Conservation (phyloP, 92 coral and sea anemone species). For the Muricea muricata region DNA sequence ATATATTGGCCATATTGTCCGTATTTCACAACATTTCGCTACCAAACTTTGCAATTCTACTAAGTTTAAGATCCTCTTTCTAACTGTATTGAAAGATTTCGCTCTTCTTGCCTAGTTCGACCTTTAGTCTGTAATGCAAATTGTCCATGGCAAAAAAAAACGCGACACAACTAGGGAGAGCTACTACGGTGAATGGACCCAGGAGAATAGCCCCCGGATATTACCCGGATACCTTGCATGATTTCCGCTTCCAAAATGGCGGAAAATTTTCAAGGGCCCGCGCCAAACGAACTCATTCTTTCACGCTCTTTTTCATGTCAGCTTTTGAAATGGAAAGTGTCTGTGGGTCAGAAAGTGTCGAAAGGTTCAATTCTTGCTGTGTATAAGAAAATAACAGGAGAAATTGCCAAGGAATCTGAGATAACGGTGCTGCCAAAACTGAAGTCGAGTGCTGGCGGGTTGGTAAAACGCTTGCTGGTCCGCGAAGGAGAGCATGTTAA, state of each 20-base stretch:
- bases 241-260: constrained; percentile 93
- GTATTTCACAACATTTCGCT: too few species aligned
- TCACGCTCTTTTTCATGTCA: constrained; percentile 76
- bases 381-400: constrained; percentile 74
- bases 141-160: too few species aligned
- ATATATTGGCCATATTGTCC: too few species aligned
- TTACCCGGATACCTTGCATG: constrained; percentile 60
- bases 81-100: too few species aligned
- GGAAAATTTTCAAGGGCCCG: constrained; percentile 60
- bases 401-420: constrained; percentile 66
- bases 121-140: too few species aligned
- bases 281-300: constrained; percentile 77
- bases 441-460: constrained; percentile 79
- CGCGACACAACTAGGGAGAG: background rate
- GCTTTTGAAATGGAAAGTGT: constrained; percentile 89
- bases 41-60: too few species aligned
- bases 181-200: background rate
- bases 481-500: constrained; percentile 89
- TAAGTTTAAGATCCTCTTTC: too few species aligned
- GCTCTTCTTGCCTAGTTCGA: too few species aligned
- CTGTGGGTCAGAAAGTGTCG: constrained; percentile 78
- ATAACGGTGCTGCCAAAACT: constrained; percentile 88
- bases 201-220: background rate
- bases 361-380: constrained; percentile 96
- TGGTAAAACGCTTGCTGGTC: constrained; percentile 81